Evolutionary conservation across 2,797 vertebrate genomes (phyloP).

Genomic region (Notolabrus celidotus): DNA sequence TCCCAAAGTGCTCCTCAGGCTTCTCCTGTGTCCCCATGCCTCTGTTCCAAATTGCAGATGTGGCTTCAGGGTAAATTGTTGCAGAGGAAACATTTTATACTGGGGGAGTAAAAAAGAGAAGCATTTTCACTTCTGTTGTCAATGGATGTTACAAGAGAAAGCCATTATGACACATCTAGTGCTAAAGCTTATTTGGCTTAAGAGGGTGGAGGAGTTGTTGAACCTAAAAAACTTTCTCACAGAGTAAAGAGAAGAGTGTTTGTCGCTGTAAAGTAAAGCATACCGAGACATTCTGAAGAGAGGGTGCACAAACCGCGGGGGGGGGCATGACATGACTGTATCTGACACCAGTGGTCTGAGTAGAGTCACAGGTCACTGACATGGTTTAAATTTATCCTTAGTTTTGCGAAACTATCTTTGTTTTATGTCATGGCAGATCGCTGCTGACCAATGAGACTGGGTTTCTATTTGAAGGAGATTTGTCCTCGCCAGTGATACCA

Average conservation of each 20-base stretch:
- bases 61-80: conserved; percentile 33
- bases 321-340: conserved; percentile 6
- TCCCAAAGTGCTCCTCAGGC: conserved; percentile 13
- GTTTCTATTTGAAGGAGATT: too few species aligned
- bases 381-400: neutral
- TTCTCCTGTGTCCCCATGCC: conserved; percentile 23
- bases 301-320: conserved; percentile 2
- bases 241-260: neutral
- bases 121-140: conserved; percentile 7
- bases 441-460: too few species aligned
- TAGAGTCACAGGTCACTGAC: neutral
- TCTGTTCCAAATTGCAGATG: conserved; percentile 25
- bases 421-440: too few species aligned
- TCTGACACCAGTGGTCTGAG: neutral
- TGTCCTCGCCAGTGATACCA: too few species aligned
- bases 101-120: conserved; percentile 5
- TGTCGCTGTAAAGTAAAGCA: neutral
- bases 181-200: conserved; percentile 4
- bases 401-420: too few species aligned
- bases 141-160: conserved; percentile 32
- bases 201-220: neutral
- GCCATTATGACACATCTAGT: conserved; percentile 2
- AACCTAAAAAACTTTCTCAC: neutral
- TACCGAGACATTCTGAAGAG: neutral
- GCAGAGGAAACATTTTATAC: neutral